Base-by-base conservation (phyloP, 2,797 vertebrate species). In the Cheirogaleus major region DNA sequence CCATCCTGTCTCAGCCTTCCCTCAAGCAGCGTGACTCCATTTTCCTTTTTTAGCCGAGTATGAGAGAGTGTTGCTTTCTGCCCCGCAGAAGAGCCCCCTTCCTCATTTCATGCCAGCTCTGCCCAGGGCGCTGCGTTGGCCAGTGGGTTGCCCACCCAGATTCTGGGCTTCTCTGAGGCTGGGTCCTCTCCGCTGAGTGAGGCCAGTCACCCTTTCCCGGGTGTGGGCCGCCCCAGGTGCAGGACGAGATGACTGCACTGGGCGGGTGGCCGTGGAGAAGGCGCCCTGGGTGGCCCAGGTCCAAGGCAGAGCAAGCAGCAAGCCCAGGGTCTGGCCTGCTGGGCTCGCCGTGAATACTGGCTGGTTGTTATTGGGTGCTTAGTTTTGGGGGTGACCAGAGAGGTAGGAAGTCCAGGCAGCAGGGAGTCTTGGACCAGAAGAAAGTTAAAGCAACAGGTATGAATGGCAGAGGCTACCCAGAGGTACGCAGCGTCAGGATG, bases 1-100 rank as follows among this genome's bases (percentile, higher is more conserved):
- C 95, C 92, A 38, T 61, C 10, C 69, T 63, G 30, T 75, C 87
- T 30, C 80, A 45, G 94, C 90, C 38, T 70, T 27, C 18, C n/a
- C 55, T 82, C 38, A 35, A 81, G 91, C 38, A 15, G 91, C 82
- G 82, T 41, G 95, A 81, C 79, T 72, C 85, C 4, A 9, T 78
- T 87, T 57, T 78, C 80, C 27, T 4, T 43, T 79, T 86, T 59
- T 73, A 91, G 91, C 43, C 1, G 0, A 8, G 41, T 12, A 13
- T 3, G 7, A 25, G 87, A 76, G 23, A 30, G 38, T 15, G 0
- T 14, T 73, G 57, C 13, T 59, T 27, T 14, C 6, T 5, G 12
- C 55, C 27, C 1, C 0, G 32, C 48, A 41, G 79, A 17, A 5
- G 32, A 35, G 22, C 10, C 25, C 63, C 59, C 52, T 25, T 23